Evolutionary conservation across 2,113 vertebrate species (phyloP).

Genomic region (Ochotona curzoniae): DNA sequence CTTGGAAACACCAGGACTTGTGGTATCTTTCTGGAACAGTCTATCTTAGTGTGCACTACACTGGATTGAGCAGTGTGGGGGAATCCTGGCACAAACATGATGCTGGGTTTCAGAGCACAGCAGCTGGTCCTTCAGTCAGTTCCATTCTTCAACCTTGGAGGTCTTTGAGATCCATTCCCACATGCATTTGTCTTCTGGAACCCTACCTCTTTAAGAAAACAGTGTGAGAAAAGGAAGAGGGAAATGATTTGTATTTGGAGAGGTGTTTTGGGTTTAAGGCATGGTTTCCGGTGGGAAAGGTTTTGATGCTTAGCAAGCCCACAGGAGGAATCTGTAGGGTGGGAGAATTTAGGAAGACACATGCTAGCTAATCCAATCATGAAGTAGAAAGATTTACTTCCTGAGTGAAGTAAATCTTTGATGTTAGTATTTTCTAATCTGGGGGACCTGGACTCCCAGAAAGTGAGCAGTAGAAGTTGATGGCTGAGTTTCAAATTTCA

Average conservation of each 20-base stretch:
- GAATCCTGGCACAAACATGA: not conserved
- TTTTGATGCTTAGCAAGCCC: constrained; percentile 24
- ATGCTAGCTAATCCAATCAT: not conserved
- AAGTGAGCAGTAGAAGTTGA: not conserved
- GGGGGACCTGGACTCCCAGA: not conserved
- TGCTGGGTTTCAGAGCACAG: not conserved
- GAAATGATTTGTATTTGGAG: not conserved
- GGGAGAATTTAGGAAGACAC: not conserved
- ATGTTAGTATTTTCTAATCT: not conserved
- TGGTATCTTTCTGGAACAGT: not conserved
- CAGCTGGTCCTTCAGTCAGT: not conserved
- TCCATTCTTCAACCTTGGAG: not conserved
- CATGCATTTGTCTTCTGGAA: not conserved
- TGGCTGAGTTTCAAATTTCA: constrained; percentile 42
- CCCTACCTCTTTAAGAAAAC: not conserved
- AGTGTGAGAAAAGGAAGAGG: not conserved
- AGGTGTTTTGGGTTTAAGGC: not conserved
- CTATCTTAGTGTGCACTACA: not conserved
- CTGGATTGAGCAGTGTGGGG: not conserved
- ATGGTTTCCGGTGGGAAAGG: not conserved
- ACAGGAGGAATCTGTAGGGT: not conserved
- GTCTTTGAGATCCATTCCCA: not conserved
- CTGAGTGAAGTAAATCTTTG: not conserved
- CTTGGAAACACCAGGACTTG: not conserved
- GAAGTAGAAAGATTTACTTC: constrained; percentile 45